A percentile compares a stretch with the other conserved stretches of the same genome.
These are phyloP conservation scores for Diloba caeruleocephala DNA, from an alignment of 2,888 invertebrate genomes.

Conservation along the genomic window DNA sequence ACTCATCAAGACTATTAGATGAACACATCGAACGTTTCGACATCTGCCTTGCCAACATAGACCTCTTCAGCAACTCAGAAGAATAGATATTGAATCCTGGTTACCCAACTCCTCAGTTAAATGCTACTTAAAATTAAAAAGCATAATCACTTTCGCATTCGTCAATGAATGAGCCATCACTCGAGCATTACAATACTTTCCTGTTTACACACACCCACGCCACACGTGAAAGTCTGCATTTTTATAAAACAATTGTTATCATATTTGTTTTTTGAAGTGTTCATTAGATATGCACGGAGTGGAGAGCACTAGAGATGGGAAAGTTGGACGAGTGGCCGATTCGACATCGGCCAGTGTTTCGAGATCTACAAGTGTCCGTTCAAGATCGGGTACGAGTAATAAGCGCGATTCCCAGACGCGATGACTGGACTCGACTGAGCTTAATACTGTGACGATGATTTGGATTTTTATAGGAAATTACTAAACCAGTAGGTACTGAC, in stretches of 20 bases:
- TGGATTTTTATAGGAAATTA: conserved; percentile 3
- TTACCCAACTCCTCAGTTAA: conserved; percentile 21
- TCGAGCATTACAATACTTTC: conserved; percentile 30
- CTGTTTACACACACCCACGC: conserved; percentile 45
- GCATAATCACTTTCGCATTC: conserved; percentile 31
- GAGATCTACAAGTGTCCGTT: conserved; percentile 63
- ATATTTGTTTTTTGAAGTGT: conserved; percentile 67
- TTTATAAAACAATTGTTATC: conserved; percentile 61
- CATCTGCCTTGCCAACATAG: no score
- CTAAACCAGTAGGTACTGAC: not conserved
- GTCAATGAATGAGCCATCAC: conserved; percentile 28
- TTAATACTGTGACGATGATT: conserved; percentile 49
- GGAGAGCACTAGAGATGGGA: conserved; percentile 68
- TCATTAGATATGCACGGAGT: conserved; percentile 77
- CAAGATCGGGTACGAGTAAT: conserved; percentile 63
- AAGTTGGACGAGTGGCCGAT: conserved; percentile 74
- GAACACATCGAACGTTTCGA: no score
- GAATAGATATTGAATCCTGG: conserved; percentile 1
- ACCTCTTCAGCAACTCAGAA: conserved; percentile 1
- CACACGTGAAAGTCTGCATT: conserved; percentile 51
- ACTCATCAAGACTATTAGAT: no score
- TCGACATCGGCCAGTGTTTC: conserved; percentile 78
- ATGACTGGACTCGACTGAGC: conserved; percentile 70
- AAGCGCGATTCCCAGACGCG: conserved; percentile 78
- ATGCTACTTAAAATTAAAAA: conserved; percentile 44